Base-by-base conservation (phyloP, 2,888 invertebrate genomes). In the Ectemnius lituratus region DNA sequence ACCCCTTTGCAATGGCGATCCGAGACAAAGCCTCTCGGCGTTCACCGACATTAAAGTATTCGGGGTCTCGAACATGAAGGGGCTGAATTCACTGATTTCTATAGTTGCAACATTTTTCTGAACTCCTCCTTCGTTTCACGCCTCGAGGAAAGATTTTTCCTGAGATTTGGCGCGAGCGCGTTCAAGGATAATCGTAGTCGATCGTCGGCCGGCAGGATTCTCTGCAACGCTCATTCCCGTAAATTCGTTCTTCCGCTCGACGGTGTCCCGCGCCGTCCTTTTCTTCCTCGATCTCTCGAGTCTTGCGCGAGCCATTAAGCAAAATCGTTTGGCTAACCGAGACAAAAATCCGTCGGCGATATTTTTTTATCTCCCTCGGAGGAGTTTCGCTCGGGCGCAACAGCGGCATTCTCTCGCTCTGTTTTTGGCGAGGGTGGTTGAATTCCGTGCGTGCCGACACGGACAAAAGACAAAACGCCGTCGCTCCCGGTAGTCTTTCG, bases 241-340 rank as follows among this genome's bases (percentile, higher is more conserved):
- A 60, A 73, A 78, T 71, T 67, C 70, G 67, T 67, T 67, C 73
- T 78, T 78, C 77, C 77, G 72, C 75, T 37, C 56, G 57, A 52
- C 60, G 62, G 64, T 68, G 74, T 28, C 62, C 23, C 52, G 18
- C 20, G 52, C 27, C 45, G 18, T 63, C 45, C 62, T 59, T 47
- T 45, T 23, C 37, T 57, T 63, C 70, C 70, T 74, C 62, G 14
- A 16, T 59, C 49, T 61, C 74, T 78, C 76, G 79, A 82, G 83
- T 81, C 75, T 85, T 83, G 88, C 86, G 84, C 89, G 83, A 88
- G 84, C 90, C 90, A 90, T 90, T 90, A 89, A 90, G 81, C 90
- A 89, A 84, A 88, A 88, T 82, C 86, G 87, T 89, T 89, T 87
- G 88, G 88, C 90, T 90, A 90, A 90, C 90, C 90, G 87, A 89